Conservation (phyloP, 2,888 invertebrate genomes). For the Dryococelus australis region DNA sequence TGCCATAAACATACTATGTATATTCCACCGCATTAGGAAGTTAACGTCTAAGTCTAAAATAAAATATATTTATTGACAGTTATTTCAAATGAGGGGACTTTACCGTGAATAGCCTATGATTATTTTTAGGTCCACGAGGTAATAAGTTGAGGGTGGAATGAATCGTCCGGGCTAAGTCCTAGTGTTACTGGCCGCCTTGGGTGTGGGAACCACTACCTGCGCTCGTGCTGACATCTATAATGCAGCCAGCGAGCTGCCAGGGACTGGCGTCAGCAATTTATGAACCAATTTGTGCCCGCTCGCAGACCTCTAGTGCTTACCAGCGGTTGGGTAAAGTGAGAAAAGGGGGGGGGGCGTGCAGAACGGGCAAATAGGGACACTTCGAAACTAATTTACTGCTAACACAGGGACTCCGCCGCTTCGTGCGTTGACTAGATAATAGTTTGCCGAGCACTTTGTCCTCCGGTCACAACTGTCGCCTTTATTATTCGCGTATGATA, state of each 20-base stretch:
- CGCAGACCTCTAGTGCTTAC: neutral
- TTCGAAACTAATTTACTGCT: constrained; percentile 11
- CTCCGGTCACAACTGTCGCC: neutral
- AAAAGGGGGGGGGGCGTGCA: neutral
- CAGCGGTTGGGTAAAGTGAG: neutral
- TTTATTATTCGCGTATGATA: neutral
- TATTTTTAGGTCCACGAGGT: no score
- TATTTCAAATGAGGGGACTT: no score
- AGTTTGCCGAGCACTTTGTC: neutral
- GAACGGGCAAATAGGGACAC: neutral
- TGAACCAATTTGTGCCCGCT: constrained; percentile 5
- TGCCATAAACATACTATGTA: no score
- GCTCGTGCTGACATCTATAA: constrained; percentile 8
- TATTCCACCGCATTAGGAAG: no score
- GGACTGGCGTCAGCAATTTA: neutral
- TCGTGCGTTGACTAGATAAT: neutral
- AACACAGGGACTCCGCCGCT: neutral
- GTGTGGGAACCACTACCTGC: neutral
- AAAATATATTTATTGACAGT: no score
- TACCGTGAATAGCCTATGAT: no score
- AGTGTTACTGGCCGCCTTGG: no score
- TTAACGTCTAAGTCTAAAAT: no score
- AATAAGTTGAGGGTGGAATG: no score
- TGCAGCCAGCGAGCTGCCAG: neutral
- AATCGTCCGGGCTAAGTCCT: no score